Evolutionary conservation across 1,140 invertebrate genomes (phyloP), one percentile per base, ranked within the genome.

Genomic region (Elysia chlorotica): DNA sequence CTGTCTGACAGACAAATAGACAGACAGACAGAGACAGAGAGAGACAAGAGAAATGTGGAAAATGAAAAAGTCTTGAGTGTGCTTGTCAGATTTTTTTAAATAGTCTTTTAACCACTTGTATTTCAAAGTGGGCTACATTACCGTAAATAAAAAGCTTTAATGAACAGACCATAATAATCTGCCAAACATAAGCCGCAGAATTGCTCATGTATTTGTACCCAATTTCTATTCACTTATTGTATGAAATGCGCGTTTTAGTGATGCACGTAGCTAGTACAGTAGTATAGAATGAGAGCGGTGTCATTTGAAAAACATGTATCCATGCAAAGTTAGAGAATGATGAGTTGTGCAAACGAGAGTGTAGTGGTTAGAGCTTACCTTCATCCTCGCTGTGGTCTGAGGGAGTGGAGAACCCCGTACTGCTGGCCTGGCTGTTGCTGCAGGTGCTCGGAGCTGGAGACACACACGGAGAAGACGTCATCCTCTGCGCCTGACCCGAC

Each of bases 401-500:
- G 35, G 35, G 63, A 25, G 35, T 54, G 37, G 38, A 30, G n/a
- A n/a, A 57, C n/a, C 33, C 23, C 30, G 23, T 17, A 31, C 48
- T 35, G 21, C 23, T 37, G 37, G 67, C 61, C 35, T 74, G 35
- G 19, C 54, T 59, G 25, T 36, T 65, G 37, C 62, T 74, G 37
- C 57, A 35, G 6, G 41, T 61, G 36, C 77, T 79, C 3, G 78
- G 79, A 23, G 74, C 30, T 36, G 79, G 79, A 10, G 79, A 81
- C 25, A 66, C 62, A 31, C 70, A 69, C 35, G 72, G 66, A 10
- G 36, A 31, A 25, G 62, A 61, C 48, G 59, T 38, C 19, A 56
- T 33, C 2, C 1, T 54, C 41, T 54, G 41, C 2, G 25, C n/a
- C 1, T 5, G 30, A 1, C 56, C 65, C 48, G 35, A 1, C 14